Evolutionary conservation across 2,888 invertebrate genomes (phyloP).

Genomic region (Drosophila pegasa): DNA sequence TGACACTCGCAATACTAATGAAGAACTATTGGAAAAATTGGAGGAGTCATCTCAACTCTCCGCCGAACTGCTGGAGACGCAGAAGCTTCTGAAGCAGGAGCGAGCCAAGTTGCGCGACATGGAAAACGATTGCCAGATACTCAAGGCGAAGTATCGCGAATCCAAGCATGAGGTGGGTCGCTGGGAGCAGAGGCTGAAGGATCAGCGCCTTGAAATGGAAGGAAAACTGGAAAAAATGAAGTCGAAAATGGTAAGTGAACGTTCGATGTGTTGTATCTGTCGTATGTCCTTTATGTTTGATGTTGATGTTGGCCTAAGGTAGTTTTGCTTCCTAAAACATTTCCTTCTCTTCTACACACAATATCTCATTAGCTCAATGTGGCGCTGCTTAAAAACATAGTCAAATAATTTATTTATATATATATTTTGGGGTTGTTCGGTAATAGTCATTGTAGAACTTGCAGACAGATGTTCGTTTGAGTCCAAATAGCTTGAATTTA

Average conservation of each 20-base stretch:
- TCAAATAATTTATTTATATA: background rate
- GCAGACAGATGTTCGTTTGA: too few species aligned
- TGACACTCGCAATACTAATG: conserved; percentile 6
- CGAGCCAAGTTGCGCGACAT: conserved; percentile 21
- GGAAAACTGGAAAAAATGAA: conserved; percentile 92
- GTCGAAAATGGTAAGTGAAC: conserved; percentile 91
- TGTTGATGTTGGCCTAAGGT: background rate
- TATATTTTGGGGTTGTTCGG: background rate
- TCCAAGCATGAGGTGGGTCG: conserved; percentile 70
- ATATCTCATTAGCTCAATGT: background rate
- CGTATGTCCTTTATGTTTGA: background rate
- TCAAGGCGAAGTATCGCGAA: conserved; percentile 83
- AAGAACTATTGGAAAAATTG: conserved; percentile 1
- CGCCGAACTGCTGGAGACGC: background rate
- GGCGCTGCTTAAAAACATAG: background rate
- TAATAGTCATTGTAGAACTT: background rate
- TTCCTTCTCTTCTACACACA: background rate
- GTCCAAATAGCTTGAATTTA: too few species aligned
- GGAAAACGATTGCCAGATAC: conserved; percentile 81
- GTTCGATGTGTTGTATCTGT: background rate
- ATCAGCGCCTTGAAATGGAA: conserved; percentile 88
- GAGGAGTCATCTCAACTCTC: background rate
- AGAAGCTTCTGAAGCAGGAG: conserved; percentile 5
- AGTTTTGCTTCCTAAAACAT: background rate
- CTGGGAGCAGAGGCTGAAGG: conserved; percentile 82